Percentiles rank a stretch among this genome's conserved stretches.
Evolutionary conservation across 2,797 vertebrate genomes (phyloP).

Genomic region (Psittacula derbiana): DNA sequence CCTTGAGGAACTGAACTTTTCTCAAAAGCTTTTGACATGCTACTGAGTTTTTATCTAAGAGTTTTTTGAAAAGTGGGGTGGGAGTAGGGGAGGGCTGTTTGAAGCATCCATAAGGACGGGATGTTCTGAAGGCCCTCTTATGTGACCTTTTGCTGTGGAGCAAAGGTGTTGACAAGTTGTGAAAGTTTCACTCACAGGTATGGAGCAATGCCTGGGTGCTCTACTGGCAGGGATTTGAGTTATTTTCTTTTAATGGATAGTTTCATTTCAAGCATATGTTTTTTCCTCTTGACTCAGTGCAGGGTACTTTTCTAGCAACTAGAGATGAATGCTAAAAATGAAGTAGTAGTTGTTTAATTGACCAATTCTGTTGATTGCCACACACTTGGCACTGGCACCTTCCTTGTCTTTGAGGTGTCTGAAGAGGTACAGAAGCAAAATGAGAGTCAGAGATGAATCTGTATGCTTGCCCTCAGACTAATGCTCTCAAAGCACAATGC

Average conservation of each 20-base stretch:
- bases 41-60: background rate
- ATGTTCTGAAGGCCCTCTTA: background rate
- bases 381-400: background rate
- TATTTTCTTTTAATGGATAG: background rate
- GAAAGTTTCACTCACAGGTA: background rate
- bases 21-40: background rate
- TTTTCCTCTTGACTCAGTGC: background rate
- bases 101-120: background rate
- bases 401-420: background rate
- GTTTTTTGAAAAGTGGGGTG: background rate
- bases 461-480: background rate
- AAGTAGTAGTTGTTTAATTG: background rate
- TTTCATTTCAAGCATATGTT: background rate
- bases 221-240: background rate
- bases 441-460: background rate
- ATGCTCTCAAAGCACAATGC: background rate
- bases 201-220: background rate
- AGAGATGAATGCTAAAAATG: background rate
- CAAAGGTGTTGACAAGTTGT: background rate
- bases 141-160: background rate
- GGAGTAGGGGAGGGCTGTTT: background rate
- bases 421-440: background rate
- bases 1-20: background rate
- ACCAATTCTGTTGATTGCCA: background rate
- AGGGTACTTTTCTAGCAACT: background rate